Evolutionary conservation across 2,113 vertebrate genomes (phyloP).

Genomic region (Bos taurus): DNA sequence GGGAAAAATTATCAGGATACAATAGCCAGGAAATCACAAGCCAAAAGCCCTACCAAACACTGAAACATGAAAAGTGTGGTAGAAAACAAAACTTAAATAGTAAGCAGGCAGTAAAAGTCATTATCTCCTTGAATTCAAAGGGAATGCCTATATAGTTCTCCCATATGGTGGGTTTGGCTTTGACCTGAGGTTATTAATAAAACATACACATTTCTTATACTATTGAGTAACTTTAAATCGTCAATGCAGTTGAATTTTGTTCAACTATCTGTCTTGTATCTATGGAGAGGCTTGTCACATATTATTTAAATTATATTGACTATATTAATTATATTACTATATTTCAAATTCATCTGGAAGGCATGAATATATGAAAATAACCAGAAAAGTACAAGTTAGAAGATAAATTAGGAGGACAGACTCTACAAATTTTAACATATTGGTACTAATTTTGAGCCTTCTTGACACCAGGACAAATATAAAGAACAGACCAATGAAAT

Average conservation of each 20-base stretch:
- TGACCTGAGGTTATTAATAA: not conserved
- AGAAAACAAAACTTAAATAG: not conserved
- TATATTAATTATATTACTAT: not conserved
- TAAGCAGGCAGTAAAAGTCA: not conserved
- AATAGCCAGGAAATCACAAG: not conserved
- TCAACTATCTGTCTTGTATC: not conserved
- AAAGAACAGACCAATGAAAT: not conserved
- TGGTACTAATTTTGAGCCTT: not conserved
- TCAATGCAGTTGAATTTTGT: not conserved
- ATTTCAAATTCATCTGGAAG: not conserved
- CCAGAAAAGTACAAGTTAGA: not conserved
- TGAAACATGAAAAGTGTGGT: not conserved
- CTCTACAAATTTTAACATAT: not conserved
- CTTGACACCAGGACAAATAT: not conserved
- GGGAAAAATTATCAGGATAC: not conserved
- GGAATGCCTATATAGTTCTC: not conserved
- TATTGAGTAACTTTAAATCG: not conserved
- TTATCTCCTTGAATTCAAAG: not conserved
- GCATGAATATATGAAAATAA: not conserved
- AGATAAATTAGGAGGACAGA: not conserved
- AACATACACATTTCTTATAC: not conserved
- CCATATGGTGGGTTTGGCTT: not conserved
- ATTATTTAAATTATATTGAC: not conserved
- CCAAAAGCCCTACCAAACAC: not conserved
- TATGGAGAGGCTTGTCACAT: not conserved